Base-by-base conservation (phyloP, 2,888 invertebrate genomes). In the Drosophila sordidula region DNA sequence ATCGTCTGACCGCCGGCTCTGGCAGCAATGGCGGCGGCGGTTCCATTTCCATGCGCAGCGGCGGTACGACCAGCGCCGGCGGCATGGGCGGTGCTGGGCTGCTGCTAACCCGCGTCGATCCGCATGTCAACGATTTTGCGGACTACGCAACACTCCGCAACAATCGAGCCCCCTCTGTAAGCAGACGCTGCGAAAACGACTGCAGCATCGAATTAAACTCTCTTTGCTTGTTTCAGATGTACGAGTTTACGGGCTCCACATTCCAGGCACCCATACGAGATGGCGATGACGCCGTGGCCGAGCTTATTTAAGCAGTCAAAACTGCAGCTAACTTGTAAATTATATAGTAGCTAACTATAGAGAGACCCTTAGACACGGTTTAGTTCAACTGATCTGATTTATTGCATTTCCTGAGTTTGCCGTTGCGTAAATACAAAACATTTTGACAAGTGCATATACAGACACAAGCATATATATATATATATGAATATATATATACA, bases 191-290 rank as follows among this genome's bases (percentile, higher is more conserved):
- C 32, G 3, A 4, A 44, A 2, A 14, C 6, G 1, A 18, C 22
- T 29, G 4, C 14, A 6, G 5, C 8, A 6, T 25, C 2, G 3
- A 6, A 32, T 2, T 22, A n/a, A 64, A 4, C 8, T 6, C 6
- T 6, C 8, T 41, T 9, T 1, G 12, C 6, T 9, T 18, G 14
- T 70, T 52, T 41, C 62, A 92, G 78, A 90, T 92, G 81, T 92
- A 92, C 78, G 92, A 92, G 82, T 92, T 92, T 32, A 92, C 92
- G 58, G 95, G 95, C 12, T 95, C 95, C 78, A 95, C 95, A 65
- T 95, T 95, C 90, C 95, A 95, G 91, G 96, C 96, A 11, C 96
- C 95, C 14, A 90, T 92, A 67, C 89, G 92, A 58, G 91, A 91
- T 77, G 90, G 90, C n/a, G 92, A 92, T 46, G 92, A 92, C 68